Conservation (phyloP, 2,113 vertebrate species). For the Cheirogaleus medius region DNA sequence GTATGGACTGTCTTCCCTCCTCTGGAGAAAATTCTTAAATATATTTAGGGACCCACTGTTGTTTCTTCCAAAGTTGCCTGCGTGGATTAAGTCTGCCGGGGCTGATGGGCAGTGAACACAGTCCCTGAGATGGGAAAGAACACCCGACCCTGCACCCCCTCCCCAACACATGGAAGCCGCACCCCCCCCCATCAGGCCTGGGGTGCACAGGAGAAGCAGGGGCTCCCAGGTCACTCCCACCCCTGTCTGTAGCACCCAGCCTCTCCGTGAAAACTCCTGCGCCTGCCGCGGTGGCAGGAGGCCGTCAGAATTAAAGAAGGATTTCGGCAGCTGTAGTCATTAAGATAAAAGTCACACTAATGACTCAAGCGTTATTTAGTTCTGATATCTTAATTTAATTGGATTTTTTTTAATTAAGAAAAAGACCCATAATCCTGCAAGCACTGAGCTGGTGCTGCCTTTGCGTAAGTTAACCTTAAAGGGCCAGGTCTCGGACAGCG, state of each 20-base stretch:
- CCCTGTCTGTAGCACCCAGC: rapidly evolving
- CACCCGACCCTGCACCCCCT: neutral
- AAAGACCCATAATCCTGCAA: slow-evolving; percentile 63
- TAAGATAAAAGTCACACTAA: slow-evolving; percentile 73
- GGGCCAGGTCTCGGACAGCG: rapidly evolving
- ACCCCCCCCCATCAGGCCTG: rapidly evolving
- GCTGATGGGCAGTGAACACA: neutral
- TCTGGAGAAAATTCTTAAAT: slow-evolving; percentile 9
- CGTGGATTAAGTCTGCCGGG: neutral
- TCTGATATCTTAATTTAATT: slow-evolving; percentile 82
- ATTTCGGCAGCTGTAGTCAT: slow-evolving; percentile 71
- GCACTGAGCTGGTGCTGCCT: neutral
- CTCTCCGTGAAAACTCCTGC: rapidly evolving
- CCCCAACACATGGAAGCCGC: neutral
- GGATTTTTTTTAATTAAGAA: slow-evolving; percentile 78
- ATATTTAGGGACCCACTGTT: neutral
- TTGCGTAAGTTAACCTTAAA: neutral
- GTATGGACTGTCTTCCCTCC: neutral
- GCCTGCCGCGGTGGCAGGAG: neutral
- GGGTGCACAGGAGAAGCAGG: too few relatives aligned
- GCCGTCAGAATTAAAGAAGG: neutral
- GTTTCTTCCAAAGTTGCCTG: neutral
- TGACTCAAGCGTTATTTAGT: slow-evolving; percentile 71
- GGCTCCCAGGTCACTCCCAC: rapidly evolving
- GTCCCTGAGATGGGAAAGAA: neutral